Evolutionary conservation across 1,140 invertebrate species (phyloP).

Genomic region (Parasteatoda tepidariorum): DNA sequence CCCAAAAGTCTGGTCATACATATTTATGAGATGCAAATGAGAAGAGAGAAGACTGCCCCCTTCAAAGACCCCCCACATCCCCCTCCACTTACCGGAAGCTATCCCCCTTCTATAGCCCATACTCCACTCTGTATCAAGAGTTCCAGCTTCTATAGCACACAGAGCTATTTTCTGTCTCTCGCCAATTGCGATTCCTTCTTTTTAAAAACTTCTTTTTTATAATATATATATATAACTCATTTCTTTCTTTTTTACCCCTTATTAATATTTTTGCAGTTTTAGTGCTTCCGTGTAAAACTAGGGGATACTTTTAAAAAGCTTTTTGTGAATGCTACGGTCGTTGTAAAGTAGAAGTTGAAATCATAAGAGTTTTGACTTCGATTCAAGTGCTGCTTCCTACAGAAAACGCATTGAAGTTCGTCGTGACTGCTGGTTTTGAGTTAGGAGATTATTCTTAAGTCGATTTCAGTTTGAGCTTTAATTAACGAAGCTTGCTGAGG

Average conservation of each 20-base stretch:
- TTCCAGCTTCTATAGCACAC: neutral
- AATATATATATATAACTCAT: neutral
- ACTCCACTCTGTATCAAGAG: neutral
- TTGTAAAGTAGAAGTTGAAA: slow-evolving; percentile 8
- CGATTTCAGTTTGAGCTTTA: neutral
- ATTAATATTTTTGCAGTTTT: slow-evolving; percentile 43
- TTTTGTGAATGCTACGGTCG: neutral
- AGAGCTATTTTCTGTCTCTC: slow-evolving; percentile 47
- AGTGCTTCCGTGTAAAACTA: neutral
- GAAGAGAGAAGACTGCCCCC: slow-evolving; percentile 50
- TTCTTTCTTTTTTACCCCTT: slow-evolving; percentile 8
- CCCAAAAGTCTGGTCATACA: slow-evolving; percentile 58
- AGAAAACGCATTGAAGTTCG: neutral
- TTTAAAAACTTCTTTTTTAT: too few species aligned
- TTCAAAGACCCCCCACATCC: neutral
- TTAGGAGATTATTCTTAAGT: neutral
- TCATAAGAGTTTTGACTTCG: slow-evolving; percentile 21
- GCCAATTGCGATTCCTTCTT: slow-evolving; percentile 34
- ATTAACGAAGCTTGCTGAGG: neutral
- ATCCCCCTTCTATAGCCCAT: neutral
- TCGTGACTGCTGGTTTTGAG: neutral
- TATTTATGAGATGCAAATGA: slow-evolving; percentile 60
- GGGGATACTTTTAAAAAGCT: slow-evolving; percentile 36
- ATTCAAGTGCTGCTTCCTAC: slow-evolving; percentile 13
- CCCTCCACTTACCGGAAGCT: slow-evolving; percentile 33